Conservation (phyloP, 1,140 invertebrate species). For the Heliconius himera region DNA sequence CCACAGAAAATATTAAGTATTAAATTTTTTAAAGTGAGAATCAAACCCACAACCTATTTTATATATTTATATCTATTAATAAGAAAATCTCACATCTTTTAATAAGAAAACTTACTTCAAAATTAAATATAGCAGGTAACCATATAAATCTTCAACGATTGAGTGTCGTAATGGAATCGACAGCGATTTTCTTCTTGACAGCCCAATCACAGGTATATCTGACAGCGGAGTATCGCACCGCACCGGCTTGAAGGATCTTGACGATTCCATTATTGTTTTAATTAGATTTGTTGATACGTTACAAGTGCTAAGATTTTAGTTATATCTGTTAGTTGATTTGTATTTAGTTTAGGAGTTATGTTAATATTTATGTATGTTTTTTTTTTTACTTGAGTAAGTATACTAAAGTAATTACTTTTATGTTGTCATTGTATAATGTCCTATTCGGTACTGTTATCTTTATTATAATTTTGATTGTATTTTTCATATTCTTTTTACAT, state of each 20-base stretch:
- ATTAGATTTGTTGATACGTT: slow-evolving; percentile 16
- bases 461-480: no score
- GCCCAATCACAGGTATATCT: slow-evolving; percentile 54
- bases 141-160: background rate
- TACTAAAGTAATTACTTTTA: no score
- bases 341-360: background rate
- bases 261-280: background rate
- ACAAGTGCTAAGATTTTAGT: background rate
- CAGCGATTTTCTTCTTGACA: slow-evolving; percentile 62
- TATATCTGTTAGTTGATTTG: background rate
- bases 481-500: no score
- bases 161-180: slow-evolving; percentile 46
- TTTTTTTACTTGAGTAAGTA: no score
- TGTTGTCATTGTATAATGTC: no score
- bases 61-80: no score
- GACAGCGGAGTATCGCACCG: slow-evolving; percentile 41
- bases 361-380: no score
- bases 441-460: no score
- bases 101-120: background rate
- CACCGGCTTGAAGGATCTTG: slow-evolving; percentile 6
- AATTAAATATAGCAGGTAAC: background rate
- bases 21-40: no score
- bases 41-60: no score
- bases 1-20: no score
- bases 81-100: no score